Evolutionary conservation across 2,113 vertebrate genomes (phyloP), one percentile per base, ranked within the genome.

Genomic region (Suricata suricatta): DNA sequence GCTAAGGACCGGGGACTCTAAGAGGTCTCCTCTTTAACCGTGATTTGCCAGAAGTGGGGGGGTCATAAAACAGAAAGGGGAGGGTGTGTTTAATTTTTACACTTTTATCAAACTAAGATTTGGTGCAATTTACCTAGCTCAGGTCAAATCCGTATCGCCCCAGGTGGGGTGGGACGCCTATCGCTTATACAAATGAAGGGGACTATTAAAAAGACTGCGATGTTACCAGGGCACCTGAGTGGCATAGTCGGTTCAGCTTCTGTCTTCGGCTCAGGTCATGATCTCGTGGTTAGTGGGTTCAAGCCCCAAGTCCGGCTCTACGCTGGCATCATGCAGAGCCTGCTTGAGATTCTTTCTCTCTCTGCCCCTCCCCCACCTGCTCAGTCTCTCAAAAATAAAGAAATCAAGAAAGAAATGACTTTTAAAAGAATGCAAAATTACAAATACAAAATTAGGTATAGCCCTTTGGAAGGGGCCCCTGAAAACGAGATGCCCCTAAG

Each of bases 371-470:
- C 57, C 57, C 21, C 8, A 60, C 21, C 23, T 21, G 57, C 8
- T 2, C 57, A 21, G 5, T 60, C 57, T 9, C 21, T 60, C 57
- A 60, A 60, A 60, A 60, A 9, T 60, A 60, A 60, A 23, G 7
- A 60, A 60, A 7, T 57, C 17, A 57, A 23, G 0, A 60, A 60
- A 60, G 19, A 60, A 60, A 60, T 60, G 2, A 9, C 57, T 60
- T 90, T 57, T 63, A 68, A 74, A 80, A 79, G 12, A 94, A 88
- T 57, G 77, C 27, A 71, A 87, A 94, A 64, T 50, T 84, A 41
- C 29, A 89, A 96, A 96, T 41, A 80, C 19, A 69, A 68, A 87
- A 80, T 66, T 16, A 88, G 74, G 7, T 54, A 23, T 16, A 72
- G 52, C 50, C 19, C 3, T 80, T 91, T 47, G 21, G 66, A 66